Conservation (phyloP, 2,888 invertebrate genomes). For the Schrankia costaestrigalis region DNA sequence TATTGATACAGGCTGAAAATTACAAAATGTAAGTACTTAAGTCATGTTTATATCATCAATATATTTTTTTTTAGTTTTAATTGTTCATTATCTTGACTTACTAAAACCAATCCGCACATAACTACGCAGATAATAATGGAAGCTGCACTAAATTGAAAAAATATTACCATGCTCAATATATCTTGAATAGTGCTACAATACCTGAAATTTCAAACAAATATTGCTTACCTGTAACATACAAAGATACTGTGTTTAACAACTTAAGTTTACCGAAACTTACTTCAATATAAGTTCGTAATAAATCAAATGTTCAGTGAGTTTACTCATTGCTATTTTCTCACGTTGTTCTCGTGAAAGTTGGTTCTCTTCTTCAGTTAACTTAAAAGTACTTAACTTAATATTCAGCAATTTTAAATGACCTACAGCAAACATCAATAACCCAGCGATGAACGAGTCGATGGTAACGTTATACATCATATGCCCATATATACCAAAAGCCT, state of each 20-base stretch:
- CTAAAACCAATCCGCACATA: conserved; percentile 50
- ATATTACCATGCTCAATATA: conserved; percentile 47
- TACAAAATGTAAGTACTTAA: too few species aligned
- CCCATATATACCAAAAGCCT: conserved; percentile 53
- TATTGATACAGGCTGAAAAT: conserved; percentile 40
- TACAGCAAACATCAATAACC: conserved; percentile 47
- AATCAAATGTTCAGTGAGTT: conserved; percentile 36
- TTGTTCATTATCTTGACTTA: conserved; percentile 22
- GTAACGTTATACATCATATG: conserved; percentile 62
- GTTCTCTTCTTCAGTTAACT: conserved; percentile 23
- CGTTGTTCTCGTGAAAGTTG: conserved; percentile 11
- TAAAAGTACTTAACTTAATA: conserved; percentile 41
- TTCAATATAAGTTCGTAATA: conserved; percentile 51
- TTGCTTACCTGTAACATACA: too few species aligned
- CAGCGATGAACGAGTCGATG: conserved; percentile 54
- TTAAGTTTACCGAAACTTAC: too few species aligned
- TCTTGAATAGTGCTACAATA: conserved; percentile 47
- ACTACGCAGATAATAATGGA: conserved; percentile 56
- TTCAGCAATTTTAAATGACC: conserved; percentile 50
- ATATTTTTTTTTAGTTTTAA: not conserved
- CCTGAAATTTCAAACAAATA: too few species aligned
- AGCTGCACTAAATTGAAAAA: conserved; percentile 54
- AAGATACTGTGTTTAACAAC: too few species aligned
- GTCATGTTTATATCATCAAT: too few species aligned
- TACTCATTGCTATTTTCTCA: conserved; percentile 22